A percentile compares a stretch with the other conserved stretches of the same genome.
These are phyloP conservation scores for Aethes cnicana DNA, from an alignment of 2,888 invertebrate genomes.

Conservation along the genomic window DNA sequence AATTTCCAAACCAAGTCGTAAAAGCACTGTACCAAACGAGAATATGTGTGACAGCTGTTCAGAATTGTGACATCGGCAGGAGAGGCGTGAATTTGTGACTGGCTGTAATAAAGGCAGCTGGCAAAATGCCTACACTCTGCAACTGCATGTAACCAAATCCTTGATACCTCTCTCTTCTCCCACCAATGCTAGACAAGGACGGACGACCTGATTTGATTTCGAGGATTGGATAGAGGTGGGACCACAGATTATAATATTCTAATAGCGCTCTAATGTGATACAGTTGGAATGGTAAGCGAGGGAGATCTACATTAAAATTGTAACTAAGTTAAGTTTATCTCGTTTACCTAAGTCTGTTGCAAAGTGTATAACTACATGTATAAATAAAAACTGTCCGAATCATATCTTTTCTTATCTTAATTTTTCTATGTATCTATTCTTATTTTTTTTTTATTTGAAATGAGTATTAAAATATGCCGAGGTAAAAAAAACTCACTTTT, in stretches of 20 bases:
- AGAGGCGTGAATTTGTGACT: conserved; percentile 47
- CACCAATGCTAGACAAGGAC: conserved; percentile 2
- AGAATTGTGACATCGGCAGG: conserved; percentile 41
- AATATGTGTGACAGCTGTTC: conserved; percentile 50
- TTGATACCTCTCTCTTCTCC: neutral
- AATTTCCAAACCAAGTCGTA: conserved; percentile 8
- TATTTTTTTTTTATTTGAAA: no score
- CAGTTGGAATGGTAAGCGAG: neutral
- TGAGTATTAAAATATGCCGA: no score
- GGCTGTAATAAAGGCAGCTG: conserved; percentile 43
- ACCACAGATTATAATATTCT: conserved; percentile 12
- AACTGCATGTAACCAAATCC: conserved; percentile 1
- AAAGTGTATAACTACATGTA: no score
- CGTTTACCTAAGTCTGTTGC: no score
- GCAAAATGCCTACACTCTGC: conserved; percentile 21
- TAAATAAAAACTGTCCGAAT: no score
- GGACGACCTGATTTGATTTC: neutral
- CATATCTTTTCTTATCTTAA: no score
- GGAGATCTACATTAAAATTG: neutral
- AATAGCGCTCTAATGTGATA: conserved; percentile 3
- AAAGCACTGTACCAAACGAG: conserved; percentile 32
- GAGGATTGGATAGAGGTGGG: neutral
- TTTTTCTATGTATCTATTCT: no score
- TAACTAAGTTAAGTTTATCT: neutral
- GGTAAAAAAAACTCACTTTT: no score